Conservation (phyloP, 2,888 invertebrate genomes). For the Asteroscopus sphinx region DNA sequence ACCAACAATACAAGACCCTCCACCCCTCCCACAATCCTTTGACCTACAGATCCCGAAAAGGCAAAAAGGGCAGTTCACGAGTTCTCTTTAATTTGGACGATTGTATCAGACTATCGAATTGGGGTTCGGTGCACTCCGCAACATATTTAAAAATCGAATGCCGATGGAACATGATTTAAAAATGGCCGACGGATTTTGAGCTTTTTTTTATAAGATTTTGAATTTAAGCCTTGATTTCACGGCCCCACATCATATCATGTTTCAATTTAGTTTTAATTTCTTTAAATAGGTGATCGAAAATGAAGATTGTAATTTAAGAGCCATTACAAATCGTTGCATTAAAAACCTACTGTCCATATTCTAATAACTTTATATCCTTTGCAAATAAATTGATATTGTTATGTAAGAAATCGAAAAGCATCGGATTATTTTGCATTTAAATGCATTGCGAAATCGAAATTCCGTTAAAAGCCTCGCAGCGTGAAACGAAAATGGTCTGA, state of each 20-base stretch:
- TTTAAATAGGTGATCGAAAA: constrained; percentile 56
- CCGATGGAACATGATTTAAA: constrained; percentile 77
- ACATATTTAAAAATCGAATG: constrained; percentile 85
- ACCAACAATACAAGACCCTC: constrained; percentile 71
- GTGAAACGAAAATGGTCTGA: constrained; percentile 76
- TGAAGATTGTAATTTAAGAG: constrained; percentile 55
- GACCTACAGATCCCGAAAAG: constrained; percentile 58
- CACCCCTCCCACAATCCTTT: constrained; percentile 62
- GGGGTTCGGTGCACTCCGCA: constrained; percentile 86
- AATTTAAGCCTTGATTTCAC: constrained; percentile 61
- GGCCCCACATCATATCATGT: constrained; percentile 60
- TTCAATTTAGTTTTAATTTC: constrained; percentile 64
- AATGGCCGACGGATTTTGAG: constrained; percentile 75
- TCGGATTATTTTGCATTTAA: constrained; percentile 77
- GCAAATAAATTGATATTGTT: constrained; percentile 66
- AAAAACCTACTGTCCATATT: constrained; percentile 51
- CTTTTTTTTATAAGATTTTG: constrained; percentile 48
- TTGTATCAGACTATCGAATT: constrained; percentile 76
- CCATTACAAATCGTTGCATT: constrained; percentile 51
- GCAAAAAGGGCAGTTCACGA: constrained; percentile 58
- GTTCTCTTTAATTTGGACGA: constrained; percentile 73
- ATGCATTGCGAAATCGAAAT: constrained; percentile 76
- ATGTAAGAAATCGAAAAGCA: constrained; percentile 59
- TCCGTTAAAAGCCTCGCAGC: constrained; percentile 76
- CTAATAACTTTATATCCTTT: constrained; percentile 71